Evolutionary conservation across 1,140 invertebrate species (phyloP).

Genomic region (Pseudomyrmex dendroicus): DNA sequence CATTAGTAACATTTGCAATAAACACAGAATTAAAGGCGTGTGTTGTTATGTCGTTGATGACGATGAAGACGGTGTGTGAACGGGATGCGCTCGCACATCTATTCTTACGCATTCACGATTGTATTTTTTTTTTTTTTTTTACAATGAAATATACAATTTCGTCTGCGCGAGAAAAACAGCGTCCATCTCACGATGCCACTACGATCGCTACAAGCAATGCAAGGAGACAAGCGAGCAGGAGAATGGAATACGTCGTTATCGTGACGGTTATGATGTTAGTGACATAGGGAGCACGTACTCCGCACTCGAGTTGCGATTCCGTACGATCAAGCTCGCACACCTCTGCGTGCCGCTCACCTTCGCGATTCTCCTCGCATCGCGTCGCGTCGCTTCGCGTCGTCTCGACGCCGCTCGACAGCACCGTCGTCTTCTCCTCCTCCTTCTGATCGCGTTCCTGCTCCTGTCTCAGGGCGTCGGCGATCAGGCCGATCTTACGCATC

Average conservation of each 20-base stretch:
- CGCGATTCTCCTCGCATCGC: slow-evolving; percentile 32
- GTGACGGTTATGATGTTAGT: slow-evolving; percentile 68
- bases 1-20: slow-evolving; percentile 70
- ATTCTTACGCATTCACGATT: slow-evolving; percentile 28
- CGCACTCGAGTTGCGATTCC: neutral
- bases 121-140: too few species aligned
- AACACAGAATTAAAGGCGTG: slow-evolving; percentile 52
- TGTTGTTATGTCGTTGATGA: neutral
- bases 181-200: slow-evolving; percentile 53
- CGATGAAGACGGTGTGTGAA: slow-evolving; percentile 19
- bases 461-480: neutral
- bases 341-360: slow-evolving; percentile 67
- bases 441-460: slow-evolving; percentile 46
- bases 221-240: slow-evolving; percentile 72
- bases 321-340: slow-evolving; percentile 59
- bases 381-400: neutral
- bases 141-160: slow-evolving; percentile 16
- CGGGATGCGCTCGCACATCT: slow-evolving; percentile 8
- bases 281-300: slow-evolving; percentile 47
- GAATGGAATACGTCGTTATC: slow-evolving; percentile 62
- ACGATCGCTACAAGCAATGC: slow-evolving; percentile 72
- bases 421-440: slow-evolving; percentile 55
- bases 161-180: slow-evolving; percentile 27
- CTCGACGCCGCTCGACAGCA: slow-evolving; percentile 45
- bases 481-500: neutral